These are phyloP conservation scores for Osmerus eperlanus DNA, from an alignment of 2,113 vertebrate genomes.

Conservation along the genomic window DNA sequence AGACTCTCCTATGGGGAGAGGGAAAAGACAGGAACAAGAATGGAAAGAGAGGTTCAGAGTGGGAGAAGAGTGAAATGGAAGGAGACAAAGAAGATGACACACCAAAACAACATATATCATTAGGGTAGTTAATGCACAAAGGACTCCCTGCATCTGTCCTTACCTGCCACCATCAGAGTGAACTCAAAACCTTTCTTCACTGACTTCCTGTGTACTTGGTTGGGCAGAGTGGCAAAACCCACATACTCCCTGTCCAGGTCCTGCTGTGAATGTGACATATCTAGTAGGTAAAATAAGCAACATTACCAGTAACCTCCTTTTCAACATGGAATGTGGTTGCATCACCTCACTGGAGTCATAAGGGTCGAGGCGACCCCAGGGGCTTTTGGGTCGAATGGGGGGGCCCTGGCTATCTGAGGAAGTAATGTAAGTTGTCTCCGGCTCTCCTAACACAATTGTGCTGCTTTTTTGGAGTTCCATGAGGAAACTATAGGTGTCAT, in stretches of 20 bases:
- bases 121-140: no score
- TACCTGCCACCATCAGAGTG: constrained; percentile 17
- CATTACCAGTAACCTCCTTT: neutral
- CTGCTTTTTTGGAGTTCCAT: neutral
- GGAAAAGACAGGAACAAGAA: neutral
- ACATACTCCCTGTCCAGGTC: constrained; percentile 8
- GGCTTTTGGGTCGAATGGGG: neutral
- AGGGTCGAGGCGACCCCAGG: neutral
- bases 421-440: neutral
- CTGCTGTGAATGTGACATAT: neutral
- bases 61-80: no score
- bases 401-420: neutral
- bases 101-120: no score
- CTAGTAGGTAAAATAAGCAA: neutral
- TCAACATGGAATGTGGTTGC: neutral
- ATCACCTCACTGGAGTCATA: constrained; percentile 1
- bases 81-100: no score
- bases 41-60: neutral
- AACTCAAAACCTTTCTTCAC: constrained; percentile 22
- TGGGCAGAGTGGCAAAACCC: constrained; percentile 15
- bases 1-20: constrained; percentile 67
- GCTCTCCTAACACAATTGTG: neutral
- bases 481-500: neutral
- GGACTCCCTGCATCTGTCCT: neutral
- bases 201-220: constrained; percentile 18